These are phyloP conservation scores for Notolabrus celidotus DNA, from an alignment of 2,797 vertebrate species.

Conservation along the genomic window DNA sequence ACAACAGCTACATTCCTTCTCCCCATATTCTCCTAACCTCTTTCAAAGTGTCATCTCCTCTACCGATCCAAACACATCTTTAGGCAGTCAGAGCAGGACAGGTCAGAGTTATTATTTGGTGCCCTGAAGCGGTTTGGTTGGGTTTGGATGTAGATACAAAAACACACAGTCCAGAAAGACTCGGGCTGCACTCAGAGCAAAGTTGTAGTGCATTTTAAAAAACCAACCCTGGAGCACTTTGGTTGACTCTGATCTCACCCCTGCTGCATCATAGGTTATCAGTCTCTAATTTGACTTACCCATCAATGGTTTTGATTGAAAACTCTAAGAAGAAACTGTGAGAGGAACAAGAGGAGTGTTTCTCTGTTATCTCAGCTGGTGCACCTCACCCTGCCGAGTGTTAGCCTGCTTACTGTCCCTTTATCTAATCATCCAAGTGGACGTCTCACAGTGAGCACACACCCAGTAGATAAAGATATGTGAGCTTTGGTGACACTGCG, in stretches of 20 bases:
- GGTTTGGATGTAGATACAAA: background rate
- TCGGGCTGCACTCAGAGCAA: background rate
- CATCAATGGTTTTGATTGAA: too few relatives aligned
- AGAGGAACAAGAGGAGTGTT: background rate
- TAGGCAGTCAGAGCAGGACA: background rate
- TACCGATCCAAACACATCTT: conserved; percentile 5
- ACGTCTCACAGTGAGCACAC: conserved; percentile 43
- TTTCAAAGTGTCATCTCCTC: too few relatives aligned
- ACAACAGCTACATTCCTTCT: background rate
- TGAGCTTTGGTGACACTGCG: conserved; percentile 8
- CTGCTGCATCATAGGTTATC: background rate
- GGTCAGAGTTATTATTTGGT: conserved; percentile 7
- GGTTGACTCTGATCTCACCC: background rate
- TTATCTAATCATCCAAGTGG: conserved; percentile 52
- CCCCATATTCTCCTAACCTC: background rate
- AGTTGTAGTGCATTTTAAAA: conserved; percentile 19
- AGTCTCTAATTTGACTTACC: too few relatives aligned
- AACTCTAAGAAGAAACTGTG: background rate
- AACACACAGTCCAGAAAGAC: conserved; percentile 5
- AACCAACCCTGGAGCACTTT: conserved; percentile 1
- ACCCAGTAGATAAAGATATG: conserved; percentile 38
- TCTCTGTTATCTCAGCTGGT: background rate
- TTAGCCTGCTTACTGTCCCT: conserved; percentile 24
- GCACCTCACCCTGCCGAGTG: conserved; percentile 1
- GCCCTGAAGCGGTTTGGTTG: background rate